Evolutionary conservation across 2,113 vertebrate genomes (phyloP).

Genomic region (Gambusia affinis): DNA sequence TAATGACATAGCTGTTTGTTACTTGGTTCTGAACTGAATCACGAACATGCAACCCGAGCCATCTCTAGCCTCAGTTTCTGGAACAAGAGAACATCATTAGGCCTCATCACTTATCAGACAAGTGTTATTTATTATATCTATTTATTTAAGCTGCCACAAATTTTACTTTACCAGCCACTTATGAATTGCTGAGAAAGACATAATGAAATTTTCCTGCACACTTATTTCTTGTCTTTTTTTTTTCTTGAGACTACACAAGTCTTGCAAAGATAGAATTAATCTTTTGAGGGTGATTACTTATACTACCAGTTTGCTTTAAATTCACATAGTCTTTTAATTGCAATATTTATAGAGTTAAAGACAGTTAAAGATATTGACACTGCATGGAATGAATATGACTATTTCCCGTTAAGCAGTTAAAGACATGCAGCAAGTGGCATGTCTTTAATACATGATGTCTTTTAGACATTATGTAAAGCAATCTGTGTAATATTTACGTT

Average conservation of each 20-base stretch:
- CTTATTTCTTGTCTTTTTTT: not conserved
- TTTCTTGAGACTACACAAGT: not conserved
- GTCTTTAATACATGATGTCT: no score
- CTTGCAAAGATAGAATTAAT: not conserved
- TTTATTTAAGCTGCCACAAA: not conserved
- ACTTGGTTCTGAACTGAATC: slow-evolving; percentile 70
- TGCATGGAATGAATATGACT: not conserved
- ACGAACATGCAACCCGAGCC: slow-evolving; percentile 39
- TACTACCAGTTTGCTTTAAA: not conserved
- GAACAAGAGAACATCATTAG: slow-evolving; percentile 25
- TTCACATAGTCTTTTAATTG: not conserved
- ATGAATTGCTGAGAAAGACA: not conserved
- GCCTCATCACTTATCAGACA: slow-evolving; percentile 15
- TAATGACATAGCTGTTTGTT: slow-evolving; percentile 67
- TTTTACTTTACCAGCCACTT: not conserved
- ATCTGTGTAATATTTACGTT: not conserved
- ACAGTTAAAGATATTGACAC: not conserved
- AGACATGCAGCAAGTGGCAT: not conserved
- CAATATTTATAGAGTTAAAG: not conserved
- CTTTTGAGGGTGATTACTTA: not conserved
- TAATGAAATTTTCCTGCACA: not conserved
- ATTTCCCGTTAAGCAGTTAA: not conserved
- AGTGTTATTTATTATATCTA: slow-evolving; percentile 23
- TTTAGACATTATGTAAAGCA: slow-evolving; percentile 17
- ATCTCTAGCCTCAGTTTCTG: slow-evolving; percentile 17